Percentiles rank a stretch among this genome's conserved stretches.
These are phyloP conservation scores for Archilochus colubris DNA, from an alignment of 2,113 vertebrate genomes.

Conservation along the genomic window DNA sequence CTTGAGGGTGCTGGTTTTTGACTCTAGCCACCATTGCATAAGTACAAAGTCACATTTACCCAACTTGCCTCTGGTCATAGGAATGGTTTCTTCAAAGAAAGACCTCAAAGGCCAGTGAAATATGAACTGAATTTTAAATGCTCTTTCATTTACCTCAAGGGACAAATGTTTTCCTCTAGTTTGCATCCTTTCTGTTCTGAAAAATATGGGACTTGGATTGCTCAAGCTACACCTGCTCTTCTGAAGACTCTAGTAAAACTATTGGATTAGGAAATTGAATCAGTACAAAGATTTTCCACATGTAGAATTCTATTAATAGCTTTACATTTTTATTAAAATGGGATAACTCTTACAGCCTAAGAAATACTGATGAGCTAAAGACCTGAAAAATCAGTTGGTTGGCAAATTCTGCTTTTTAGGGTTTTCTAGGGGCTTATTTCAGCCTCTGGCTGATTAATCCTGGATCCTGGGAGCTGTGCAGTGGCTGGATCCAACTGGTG, in stretches of 20 bases:
- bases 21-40: neutral
- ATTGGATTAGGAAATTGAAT: neutral
- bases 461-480: neutral
- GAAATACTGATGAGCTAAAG: neutral
- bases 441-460: neutral
- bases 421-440: neutral
- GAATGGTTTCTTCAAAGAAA: neutral
- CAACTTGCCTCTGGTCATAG: neutral
- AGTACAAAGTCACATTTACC: neutral
- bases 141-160: neutral
- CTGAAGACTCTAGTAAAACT: neutral
- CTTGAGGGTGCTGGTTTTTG: neutral
- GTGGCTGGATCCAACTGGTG: neutral
- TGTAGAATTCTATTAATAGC: neutral
- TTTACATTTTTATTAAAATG: neutral
- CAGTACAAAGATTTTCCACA: neutral
- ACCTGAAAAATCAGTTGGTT: neutral
- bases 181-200: neutral
- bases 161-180: neutral
- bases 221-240: neutral
- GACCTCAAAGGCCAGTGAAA: neutral
- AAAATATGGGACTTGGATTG: neutral
- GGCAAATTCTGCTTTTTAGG: neutral
- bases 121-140: rapidly evolving
- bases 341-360: neutral